Conservation (phyloP, 2,888 invertebrate genomes). For the Melinopterus prodromus region DNA sequence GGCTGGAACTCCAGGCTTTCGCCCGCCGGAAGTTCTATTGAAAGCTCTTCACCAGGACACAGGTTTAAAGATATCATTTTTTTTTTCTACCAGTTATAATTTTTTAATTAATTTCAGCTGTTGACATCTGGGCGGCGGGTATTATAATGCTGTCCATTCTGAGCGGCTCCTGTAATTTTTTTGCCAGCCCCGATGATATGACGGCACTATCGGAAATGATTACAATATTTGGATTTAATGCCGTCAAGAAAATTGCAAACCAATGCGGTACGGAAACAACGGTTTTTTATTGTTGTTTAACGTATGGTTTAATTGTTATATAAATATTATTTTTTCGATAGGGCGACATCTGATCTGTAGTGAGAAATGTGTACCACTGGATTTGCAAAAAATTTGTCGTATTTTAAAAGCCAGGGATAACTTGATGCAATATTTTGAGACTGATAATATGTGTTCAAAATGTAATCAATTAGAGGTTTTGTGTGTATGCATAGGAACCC, state of each 20-base stretch:
- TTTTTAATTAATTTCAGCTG: constrained; percentile 62
- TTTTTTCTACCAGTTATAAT: background rate
- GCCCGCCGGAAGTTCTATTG: constrained; percentile 86
- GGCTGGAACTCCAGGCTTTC: constrained; percentile 90
- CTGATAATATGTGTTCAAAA: constrained; percentile 52
- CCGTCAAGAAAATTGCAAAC: constrained; percentile 72
- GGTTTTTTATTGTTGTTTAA: constrained; percentile 38
- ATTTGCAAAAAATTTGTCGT: constrained; percentile 61
- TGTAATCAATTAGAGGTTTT: constrained; percentile 59
- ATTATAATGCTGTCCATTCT: constrained; percentile 83
- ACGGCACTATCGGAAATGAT: constrained; percentile 85
- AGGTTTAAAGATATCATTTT: constrained; percentile 56
- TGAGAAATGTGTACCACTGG: constrained; percentile 62
- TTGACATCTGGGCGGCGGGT: constrained; percentile 91
- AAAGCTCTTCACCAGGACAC: constrained; percentile 83
- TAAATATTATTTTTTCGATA: constrained; percentile 40
- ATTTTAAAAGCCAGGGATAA: constrained; percentile 57
- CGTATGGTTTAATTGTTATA: constrained; percentile 36
- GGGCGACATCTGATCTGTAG: constrained; percentile 66
- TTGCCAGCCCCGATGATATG: constrained; percentile 81
- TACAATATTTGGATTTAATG: constrained; percentile 77
- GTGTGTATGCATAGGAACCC: constrained; percentile 57
- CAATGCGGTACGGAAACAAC: constrained; percentile 65
- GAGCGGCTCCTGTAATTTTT: constrained; percentile 84
- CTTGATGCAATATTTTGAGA: constrained; percentile 35